Percentiles rank a stretch among this genome's conserved stretches.
Conservation (phyloP, 2,888 invertebrate species). For the Pammene fasciana region DNA sequence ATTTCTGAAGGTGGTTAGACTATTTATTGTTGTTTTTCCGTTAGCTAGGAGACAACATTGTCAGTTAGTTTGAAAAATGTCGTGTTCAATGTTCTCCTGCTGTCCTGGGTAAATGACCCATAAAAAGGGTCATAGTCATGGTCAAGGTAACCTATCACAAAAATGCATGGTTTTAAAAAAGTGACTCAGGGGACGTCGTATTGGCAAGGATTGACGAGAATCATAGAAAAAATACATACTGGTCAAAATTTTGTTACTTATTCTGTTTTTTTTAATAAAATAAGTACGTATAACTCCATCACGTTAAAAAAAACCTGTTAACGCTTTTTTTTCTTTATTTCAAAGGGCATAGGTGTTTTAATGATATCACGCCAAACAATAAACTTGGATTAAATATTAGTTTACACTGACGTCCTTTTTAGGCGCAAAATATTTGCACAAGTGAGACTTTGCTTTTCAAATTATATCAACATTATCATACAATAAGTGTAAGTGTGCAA, state of each 20-base stretch:
- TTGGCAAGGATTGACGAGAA: no score
- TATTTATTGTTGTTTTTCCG: background rate
- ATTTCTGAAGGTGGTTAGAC: background rate
- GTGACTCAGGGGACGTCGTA: background rate
- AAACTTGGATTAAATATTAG: slow-evolving; percentile 4
- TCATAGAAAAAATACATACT: no score
- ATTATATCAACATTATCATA: background rate
- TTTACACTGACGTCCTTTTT: background rate
- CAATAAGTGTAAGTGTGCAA: background rate
- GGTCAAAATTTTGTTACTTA: no score
- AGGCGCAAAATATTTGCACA: slow-evolving; percentile 17
- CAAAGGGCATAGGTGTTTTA: no score
- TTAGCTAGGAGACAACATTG: background rate
- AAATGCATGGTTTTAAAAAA: no score
- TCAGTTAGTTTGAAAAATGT: background rate
- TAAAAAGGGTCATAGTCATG: no score
- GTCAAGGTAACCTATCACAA: no score
- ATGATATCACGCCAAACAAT: background rate
- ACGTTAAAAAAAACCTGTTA: no score
- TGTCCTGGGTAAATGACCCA: no score
- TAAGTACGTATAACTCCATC: no score
- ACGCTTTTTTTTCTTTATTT: no score
- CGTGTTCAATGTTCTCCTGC: background rate
- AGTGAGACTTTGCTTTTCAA: background rate
- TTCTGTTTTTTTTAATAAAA: no score